phyloP scores from a whole-genome alignment of 2,888 invertebrate species.

The Dioctria linearis region DNA sequence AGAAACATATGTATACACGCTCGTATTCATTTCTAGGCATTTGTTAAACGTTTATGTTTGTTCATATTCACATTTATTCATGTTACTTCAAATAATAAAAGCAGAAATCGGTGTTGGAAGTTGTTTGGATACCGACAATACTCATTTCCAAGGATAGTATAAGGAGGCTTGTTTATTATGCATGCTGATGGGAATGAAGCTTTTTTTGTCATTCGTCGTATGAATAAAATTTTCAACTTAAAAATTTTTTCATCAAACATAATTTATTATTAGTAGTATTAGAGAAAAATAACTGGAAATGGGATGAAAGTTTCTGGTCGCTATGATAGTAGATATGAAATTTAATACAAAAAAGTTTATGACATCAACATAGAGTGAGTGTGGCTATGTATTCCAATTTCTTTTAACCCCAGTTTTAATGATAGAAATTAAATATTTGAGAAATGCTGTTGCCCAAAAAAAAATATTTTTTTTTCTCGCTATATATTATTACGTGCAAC shows the following conservation, averaged over 20 bases:
- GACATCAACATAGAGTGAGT: too few relatives aligned
- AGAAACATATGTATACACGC: neutral
- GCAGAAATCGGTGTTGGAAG: constrained; percentile 44
- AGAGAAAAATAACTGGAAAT: neutral
- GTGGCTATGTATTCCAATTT: too few relatives aligned
- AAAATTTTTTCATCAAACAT: constrained; percentile 21
- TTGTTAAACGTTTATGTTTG: constrained; percentile 37
- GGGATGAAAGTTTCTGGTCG: neutral
- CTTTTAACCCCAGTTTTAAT: too few relatives aligned
- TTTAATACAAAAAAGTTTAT: too few relatives aligned
- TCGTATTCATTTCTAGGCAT: neutral
- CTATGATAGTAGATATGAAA: too few relatives aligned
- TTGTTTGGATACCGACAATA: constrained; percentile 32
- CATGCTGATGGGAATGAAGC: constrained; percentile 32
- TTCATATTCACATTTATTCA: constrained; percentile 45
- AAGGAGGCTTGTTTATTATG: constrained; percentile 32
- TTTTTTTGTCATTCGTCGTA: constrained; percentile 7
- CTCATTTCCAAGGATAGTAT: constrained; percentile 2
- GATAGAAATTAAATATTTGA: too few relatives aligned
- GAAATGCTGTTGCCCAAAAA: too few relatives aligned
- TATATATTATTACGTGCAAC: too few relatives aligned
- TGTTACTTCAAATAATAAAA: constrained; percentile 41
- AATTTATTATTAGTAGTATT: constrained; percentile 33
- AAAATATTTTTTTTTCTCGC: too few relatives aligned
- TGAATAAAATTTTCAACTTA: constrained; percentile 42